Evolutionary conservation across 2,113 vertebrate genomes (phyloP), one percentile per base, ranked within the genome.

Genomic region (Bucco capensis): DNA sequence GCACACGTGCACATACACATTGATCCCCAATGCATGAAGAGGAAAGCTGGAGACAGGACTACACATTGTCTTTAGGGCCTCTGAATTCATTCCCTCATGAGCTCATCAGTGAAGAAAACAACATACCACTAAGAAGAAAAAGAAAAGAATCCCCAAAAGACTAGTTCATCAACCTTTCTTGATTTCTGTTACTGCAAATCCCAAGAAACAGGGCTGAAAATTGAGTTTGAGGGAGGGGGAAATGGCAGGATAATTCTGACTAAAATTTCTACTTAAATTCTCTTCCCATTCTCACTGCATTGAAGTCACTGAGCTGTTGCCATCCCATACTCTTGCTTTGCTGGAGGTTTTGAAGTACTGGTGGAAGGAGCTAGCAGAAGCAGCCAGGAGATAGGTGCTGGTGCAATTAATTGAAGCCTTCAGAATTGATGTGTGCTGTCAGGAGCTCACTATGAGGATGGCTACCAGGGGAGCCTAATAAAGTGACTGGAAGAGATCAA

Each of bases 371-470:
- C 53, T 53, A 78, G 73, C 18, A 79, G 69, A 93, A 49, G 69
- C 84, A 95, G 40, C 33, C 56, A 50, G 84, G 58, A 95, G 73
- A 91, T 60, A 62, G 83, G 86, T 86, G 62, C 79, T 86, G 82
- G 51, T 37, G 66, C 82, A 95, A 94, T 97, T 96, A 95, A 96
- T 82, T 93, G 92, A 91, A 92, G 72, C 50, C 76, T 84, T 60
- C 73, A 89, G 89, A 96, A 96, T 49, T 94, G 93, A 96, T 93
- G 96, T 95, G 70, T 23, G 85, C 76, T 94, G 90, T 96, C 95
- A 93, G 86, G 89, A 88, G 57, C 79, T 89, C 47, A 21, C 94
- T 82, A n/a, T 64, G 76, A 94, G 81, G 44, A 71, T 80, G 65
- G 51, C 70, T 92, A 82, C 82, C 73, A 84, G 31, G 88, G 82